Percentiles rank a stretch among this genome's conserved stretches.
phyloP scores from a whole-genome alignment of 2,888 invertebrate species.

The Cephalotes varians region DNA sequence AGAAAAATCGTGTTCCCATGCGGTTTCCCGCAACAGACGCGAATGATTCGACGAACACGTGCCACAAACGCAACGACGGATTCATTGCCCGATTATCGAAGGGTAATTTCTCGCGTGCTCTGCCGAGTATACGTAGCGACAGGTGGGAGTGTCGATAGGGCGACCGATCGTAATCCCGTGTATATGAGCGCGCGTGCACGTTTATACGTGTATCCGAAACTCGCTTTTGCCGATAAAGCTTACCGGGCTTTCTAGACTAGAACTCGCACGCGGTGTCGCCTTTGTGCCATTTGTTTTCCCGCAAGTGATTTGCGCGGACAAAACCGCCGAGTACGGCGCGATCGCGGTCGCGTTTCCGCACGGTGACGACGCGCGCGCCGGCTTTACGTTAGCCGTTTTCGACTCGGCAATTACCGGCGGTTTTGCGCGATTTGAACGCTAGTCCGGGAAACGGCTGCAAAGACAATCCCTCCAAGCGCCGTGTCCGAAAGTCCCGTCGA shows the following conservation, averaged over 20 bases:
- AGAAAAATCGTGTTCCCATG: constrained; percentile 11
- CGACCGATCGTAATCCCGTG: not conserved
- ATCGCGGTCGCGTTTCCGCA: constrained; percentile 26
- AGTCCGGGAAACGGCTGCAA: not conserved
- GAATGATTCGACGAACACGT: not conserved
- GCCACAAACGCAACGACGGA: not conserved
- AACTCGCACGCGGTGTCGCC: not conserved
- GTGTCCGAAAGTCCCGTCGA: not conserved
- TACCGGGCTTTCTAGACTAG: not conserved
- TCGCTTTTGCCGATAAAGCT: not conserved
- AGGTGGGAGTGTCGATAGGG: constrained; percentile 45
- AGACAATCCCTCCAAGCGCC: not conserved
- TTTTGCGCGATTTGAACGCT: not conserved
- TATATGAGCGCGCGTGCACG: not conserved
- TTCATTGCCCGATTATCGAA: constrained; percentile 22
- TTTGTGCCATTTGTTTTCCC: constrained; percentile 24
- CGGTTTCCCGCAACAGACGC: not conserved
- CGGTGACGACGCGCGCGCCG: not conserved
- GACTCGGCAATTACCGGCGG: not conserved
- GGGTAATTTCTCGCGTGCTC: constrained; percentile 3
- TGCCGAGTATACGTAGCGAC: constrained; percentile 14
- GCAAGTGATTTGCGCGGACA: constrained; percentile 14
- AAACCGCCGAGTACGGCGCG: not conserved
- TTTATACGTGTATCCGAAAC: not conserved
- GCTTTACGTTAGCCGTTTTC: not conserved